Evolutionary conservation across 2,888 invertebrate species (phyloP), one percentile per base, ranked within the genome.

Genomic region (Gortyna flavago): DNA sequence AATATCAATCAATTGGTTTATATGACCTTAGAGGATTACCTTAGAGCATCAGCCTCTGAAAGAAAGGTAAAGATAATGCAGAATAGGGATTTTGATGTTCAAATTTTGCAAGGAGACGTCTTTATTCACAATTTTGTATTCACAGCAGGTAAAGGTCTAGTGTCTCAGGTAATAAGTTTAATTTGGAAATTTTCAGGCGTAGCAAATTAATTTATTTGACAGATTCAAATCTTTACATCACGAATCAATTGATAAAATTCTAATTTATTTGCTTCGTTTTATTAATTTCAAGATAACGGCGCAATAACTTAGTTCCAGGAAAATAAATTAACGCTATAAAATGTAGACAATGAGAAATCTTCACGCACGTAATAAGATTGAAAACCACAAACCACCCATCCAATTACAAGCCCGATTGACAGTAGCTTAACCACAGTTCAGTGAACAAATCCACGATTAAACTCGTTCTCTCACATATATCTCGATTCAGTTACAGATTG

Each of bases 401-500:
- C 57, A 86, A 84, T 79, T 76, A 79, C 75, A 59, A 65, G 35
- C 66, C 67, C 61, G 65, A 82, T 66, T 72, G 76, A 78, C 72
- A 71, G 72, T 57, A 82, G 67, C 67, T 82, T 85, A 79, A 71
- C 85, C 71, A 75, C 72, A 68, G 72, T 80, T 79, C 75, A 73
- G 64, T 67, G 76, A 82, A 77, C 79, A 79, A 84, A 88, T 82
- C 64, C 72, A 66, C 66, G 51, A 76, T 82, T 80, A 75, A 57
- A 86, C 65, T 76, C 67, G 44, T 72, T 59, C 67, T 77, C 66
- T 69, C 73, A 72, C 76, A 80, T 73, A 73, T 75, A 71, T 65
- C 71, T 68, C 62, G 72, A 79, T 85, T 72, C 80, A 69, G 81
- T 83, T 73, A 82, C 85, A 83, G 79, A 87, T 81, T 86, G 71